Conservation (phyloP, 37 sponge, comb jelly and placozoan genomes). For the Cladorhizidae sp. region DNA sequence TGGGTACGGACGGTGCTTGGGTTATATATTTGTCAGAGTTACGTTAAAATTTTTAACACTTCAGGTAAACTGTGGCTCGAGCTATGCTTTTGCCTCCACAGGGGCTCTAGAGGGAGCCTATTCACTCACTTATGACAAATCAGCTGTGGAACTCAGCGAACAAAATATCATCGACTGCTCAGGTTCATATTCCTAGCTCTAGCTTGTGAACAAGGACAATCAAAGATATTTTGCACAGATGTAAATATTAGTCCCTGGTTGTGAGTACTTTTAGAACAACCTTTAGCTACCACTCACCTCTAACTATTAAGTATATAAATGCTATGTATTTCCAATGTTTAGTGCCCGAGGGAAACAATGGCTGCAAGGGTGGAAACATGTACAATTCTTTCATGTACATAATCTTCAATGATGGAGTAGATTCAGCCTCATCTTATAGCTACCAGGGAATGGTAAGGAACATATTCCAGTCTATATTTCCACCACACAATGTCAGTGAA, state of each 20-base stretch:
- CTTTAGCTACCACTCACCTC: too few species aligned
- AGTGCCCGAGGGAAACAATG: conserved; percentile 79
- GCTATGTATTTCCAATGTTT: neutral
- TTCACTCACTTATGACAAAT: conserved; percentile 36
- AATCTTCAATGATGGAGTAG: conserved; percentile 75
- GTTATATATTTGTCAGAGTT: neutral
- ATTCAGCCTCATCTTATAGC: conserved; percentile 66
- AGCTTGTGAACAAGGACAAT: too few species aligned
- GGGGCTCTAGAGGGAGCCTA: conserved; percentile 79
- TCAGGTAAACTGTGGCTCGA: conserved; percentile 78
- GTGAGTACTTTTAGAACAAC: too few species aligned
- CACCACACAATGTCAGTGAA: neutral
- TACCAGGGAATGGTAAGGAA: conserved; percentile 65
- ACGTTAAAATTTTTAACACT: neutral
- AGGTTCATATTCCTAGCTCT: neutral
- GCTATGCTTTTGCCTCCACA: conserved; percentile 88
- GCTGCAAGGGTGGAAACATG: conserved; percentile 80
- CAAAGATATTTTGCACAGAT: too few species aligned
- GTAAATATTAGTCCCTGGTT: too few species aligned
- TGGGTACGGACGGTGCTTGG: neutral
- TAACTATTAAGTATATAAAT: too few species aligned
- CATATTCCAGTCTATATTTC: neutral
- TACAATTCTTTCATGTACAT: conserved; percentile 80
- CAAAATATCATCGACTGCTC: conserved; percentile 97
- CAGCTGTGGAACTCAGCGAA: conserved; percentile 70